Base-by-base conservation (phyloP, 30 jellyfish, hydroid and myxozoan species). In the Catostylus mosaicus region DNA sequence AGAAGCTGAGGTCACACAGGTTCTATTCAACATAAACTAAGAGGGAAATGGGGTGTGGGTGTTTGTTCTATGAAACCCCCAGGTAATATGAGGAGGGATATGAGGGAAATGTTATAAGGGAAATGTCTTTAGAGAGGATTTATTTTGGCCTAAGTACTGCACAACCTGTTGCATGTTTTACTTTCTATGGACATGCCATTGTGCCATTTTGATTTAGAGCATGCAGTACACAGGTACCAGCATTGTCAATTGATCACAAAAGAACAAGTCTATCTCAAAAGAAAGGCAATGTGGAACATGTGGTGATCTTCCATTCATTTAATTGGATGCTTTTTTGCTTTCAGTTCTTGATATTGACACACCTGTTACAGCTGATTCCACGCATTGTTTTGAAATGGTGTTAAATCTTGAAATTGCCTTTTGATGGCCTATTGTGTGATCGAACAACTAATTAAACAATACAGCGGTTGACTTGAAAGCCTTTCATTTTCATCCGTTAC, bases 311-410 rank as follows among this genome's bases (percentile, higher is more conserved):
- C 22, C 59, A 68, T 68, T 68, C 80, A 68, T n/a, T n/a, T n/a
- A n/a, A 10, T 66, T 46, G 45, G n/a, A n/a, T 36, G 65, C 34
- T 35, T 26, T 33, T 38, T 68, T 68, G 80, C 80, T 68, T 68
- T 68, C 59, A 33, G 8, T 26, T 48, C 51, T 43, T 47, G 84
- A 11, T 77, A 38, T 77, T 77, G 77, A 59, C 78, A 77, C 88
- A 77, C 88, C 88, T 77, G 88, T 77, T 62, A 36, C 88, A 77
- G 88, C 88, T 77, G 88, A 77, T 54, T 59, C 67, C 64, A 61
- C 34, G 57, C 31, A 24, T 34, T 50, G 30, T 14, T 12, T 54
- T 75, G 75, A 52, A 14, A 32, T 20, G 46, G 14, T 59, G 20
- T 51, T 54, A 24, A 73, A 73, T 35, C 45, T 31, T 12, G 63